Base-by-base conservation (phyloP, 2,797 vertebrate genomes). In the Danio albolineatus region DNA sequence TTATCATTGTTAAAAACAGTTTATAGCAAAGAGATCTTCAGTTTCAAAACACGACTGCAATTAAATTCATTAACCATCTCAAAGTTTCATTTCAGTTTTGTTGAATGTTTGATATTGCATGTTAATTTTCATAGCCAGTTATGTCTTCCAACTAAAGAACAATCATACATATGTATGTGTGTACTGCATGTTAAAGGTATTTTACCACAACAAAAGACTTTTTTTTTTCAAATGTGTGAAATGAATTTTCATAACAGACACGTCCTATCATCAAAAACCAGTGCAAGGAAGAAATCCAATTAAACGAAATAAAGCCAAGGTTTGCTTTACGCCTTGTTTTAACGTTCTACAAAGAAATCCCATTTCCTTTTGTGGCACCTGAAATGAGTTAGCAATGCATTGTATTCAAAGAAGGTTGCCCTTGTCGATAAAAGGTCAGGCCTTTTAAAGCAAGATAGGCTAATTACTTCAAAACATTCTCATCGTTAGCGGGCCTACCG, bases 391-490 rank as follows among this genome's bases (percentile, higher is more conserved):
- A 41, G 49, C 51, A 75, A 85, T 71, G 54, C 53, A 49, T 81
- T 82, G 53, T 80, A 66, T 84, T 79, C 85, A 74, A 76, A 83
- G 84, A 80, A 13, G 1, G 36, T 43, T 73, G 51, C 54, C 65
- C 82, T 16, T 57, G 79, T 84, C 81, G 76, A 80, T 80, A 81
- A 81, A 84, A 84, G 57, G 67, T 48, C 80, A 41, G 82, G 49
- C 70, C 84, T 72, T 80, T 79, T 84, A 84, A 89, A 81, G 82
- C 77, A 76, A 89, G 85, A 85, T 78, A 76, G 81, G 67, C 65
- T 82, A 88, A 87, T 89, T 89, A 87, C 83, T 87, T 82, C 84
- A 81, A 89, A 86, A 86, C 86, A 83, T 81, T 80, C 56, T 74
- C 72, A 78, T 86, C 83, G 86, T 88, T 90, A 89, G 87, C 70